These are phyloP conservation scores for Aleiodes alternator DNA, from an alignment of 2,888 invertebrate species.

Conservation along the genomic window DNA sequence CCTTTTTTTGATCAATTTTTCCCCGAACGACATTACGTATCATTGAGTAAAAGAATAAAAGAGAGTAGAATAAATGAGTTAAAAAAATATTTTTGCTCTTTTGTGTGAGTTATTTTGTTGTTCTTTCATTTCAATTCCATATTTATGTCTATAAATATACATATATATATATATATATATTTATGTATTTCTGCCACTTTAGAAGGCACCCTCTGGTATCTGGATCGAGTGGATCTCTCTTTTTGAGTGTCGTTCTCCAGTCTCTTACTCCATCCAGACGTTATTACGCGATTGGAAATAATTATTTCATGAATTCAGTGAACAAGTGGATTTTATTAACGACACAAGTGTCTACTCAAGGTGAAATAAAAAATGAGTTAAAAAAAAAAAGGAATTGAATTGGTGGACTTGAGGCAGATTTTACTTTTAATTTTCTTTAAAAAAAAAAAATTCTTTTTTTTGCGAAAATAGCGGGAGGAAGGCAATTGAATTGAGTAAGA, in stretches of 20 bases:
- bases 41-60: neutral
- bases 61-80: neutral
- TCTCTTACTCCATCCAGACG: slow-evolving; percentile 23
- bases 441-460: too few species aligned
- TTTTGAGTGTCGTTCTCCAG: slow-evolving; percentile 9
- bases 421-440: too few species aligned
- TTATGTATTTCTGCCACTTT: slow-evolving; percentile 9
- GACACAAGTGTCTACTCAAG: slow-evolving; percentile 23
- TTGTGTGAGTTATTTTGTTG: slow-evolving; percentile 12
- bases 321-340: slow-evolving; percentile 43
- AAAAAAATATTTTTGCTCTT: neutral
- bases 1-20: neutral
- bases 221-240: slow-evolving; percentile 37
- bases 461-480: neutral
- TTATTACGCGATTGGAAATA: slow-evolving; percentile 55
- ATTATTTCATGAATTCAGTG: slow-evolving; percentile 53
- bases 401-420: too few species aligned
- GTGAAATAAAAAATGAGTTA: slow-evolving; percentile 9
- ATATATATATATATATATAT: slow-evolving; percentile 52
- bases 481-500: neutral
- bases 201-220: slow-evolving; percentile 23
- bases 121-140: slow-evolving; percentile 53
- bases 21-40: neutral
- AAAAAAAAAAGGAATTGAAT: too few species aligned
- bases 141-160: slow-evolving; percentile 56